Evolutionary conservation across 1,140 invertebrate species (phyloP).

Genomic region (Laodelphax striatellus): DNA sequence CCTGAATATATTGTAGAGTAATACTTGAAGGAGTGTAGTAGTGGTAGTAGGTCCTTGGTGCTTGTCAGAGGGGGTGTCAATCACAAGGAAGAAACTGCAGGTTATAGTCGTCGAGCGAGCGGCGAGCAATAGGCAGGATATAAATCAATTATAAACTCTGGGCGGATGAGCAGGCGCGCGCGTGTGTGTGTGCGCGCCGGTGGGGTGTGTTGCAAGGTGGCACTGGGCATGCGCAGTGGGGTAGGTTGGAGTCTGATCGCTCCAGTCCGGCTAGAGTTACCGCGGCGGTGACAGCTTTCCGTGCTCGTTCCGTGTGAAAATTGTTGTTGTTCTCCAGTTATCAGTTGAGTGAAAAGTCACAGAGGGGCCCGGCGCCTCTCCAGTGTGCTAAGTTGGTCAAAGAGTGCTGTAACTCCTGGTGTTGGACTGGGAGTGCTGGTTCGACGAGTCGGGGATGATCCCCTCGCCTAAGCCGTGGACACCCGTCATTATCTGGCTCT

Average conservation of each 20-base stretch:
- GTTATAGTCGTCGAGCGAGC: neutral
- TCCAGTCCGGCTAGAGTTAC: neutral
- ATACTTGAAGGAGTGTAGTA: too few species aligned
- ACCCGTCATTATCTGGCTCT: neutral
- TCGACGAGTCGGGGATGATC: neutral
- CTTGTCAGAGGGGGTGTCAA: too few species aligned
- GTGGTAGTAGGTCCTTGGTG: too few species aligned
- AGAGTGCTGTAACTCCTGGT: too few species aligned
- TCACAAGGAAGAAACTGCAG: neutral
- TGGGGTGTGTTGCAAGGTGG: neutral
- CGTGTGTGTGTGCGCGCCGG: neutral
- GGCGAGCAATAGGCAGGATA: neutral
- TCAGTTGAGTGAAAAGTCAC: too few species aligned
- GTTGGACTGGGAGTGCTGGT: neutral
- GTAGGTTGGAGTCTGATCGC: neutral
- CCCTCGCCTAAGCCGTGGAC: neutral
- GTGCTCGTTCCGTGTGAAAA: neutral
- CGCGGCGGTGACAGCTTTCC: neutral
- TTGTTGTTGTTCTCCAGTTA: neutral
- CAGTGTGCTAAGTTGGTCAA: too few species aligned
- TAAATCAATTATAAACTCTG: constrained; percentile 1
- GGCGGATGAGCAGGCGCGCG: too few species aligned
- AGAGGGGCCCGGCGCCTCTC: too few species aligned
- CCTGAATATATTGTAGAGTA: too few species aligned
- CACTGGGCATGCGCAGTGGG: neutral